phyloP scores from a whole-genome alignment of 2,797 vertebrate genomes.

The Carapus acus region DNA sequence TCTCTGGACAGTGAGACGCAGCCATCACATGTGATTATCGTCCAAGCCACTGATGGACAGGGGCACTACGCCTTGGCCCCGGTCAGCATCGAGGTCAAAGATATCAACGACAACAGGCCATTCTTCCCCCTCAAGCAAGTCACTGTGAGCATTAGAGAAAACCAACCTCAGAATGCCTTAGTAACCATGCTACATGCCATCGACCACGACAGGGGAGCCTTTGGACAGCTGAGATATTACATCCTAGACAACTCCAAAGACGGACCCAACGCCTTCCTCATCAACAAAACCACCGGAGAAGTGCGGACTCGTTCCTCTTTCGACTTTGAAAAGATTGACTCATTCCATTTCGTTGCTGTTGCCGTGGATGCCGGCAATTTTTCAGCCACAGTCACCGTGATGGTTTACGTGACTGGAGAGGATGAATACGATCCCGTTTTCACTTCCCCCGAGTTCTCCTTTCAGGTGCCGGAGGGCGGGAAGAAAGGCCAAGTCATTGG shows the following conservation, averaged over 20 bases:
- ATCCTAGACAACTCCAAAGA: conserved; percentile 74
- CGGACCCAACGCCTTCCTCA: conserved; percentile 73
- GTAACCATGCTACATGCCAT: conserved; percentile 86
- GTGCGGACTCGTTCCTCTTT: conserved; percentile 77
- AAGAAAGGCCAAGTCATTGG: conserved; percentile 86
- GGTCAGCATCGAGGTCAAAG: conserved; percentile 85
- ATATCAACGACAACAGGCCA: conserved; percentile 88
- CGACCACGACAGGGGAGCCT: conserved; percentile 82
- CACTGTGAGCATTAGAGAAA: conserved; percentile 86
- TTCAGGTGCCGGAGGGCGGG: conserved; percentile 88
- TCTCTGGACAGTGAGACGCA: conserved; percentile 78
- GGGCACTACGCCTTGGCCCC: conserved; percentile 84
- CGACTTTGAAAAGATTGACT: conserved; percentile 87
- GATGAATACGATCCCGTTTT: conserved; percentile 96
- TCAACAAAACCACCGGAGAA: conserved; percentile 87
- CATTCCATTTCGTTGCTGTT: conserved; percentile 80
- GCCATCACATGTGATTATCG: conserved; percentile 77
- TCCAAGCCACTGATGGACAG: conserved; percentile 80
- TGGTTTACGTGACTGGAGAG: conserved; percentile 87
- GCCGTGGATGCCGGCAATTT: conserved; percentile 87
- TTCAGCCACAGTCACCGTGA: conserved; percentile 88
- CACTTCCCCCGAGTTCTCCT: conserved; percentile 78
- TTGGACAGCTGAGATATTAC: conserved; percentile 80
- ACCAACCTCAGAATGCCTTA: conserved; percentile 85
- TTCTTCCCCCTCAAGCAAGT: conserved; percentile 85